Conservation (phyloP, 2,113 vertebrate genomes). For the Xenus cinereus region DNA sequence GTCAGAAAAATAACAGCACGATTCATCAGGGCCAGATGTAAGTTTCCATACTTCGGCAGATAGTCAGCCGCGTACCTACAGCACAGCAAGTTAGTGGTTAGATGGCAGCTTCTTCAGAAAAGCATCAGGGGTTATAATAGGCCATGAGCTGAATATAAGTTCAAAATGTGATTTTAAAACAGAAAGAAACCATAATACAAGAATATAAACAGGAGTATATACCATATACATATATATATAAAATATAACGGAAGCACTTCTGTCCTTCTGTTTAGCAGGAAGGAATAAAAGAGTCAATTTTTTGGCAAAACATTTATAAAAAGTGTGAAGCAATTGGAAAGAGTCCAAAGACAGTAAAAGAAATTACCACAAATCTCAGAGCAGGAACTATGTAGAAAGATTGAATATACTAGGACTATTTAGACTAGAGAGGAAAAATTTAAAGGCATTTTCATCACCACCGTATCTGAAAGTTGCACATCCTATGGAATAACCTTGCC, state of each 20-base stretch:
- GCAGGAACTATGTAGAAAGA: not conserved
- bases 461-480: not conserved
- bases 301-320: not conserved
- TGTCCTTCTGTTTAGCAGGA: not conserved
- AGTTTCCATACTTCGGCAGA: accelerated
- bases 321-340: not conserved
- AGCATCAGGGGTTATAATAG: not conserved
- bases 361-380: not conserved
- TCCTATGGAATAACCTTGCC: not conserved
- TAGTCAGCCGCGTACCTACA: not conserved
- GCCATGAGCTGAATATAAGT: not conserved
- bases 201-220: not conserved
- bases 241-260: not conserved
- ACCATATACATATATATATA: not conserved
- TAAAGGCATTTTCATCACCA: not conserved
- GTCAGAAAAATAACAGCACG: not conserved
- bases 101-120: not conserved
- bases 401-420: not conserved
- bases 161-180: not conserved
- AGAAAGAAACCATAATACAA: not conserved
- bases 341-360: not conserved
- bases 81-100: not conserved
- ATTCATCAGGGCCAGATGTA: not conserved
- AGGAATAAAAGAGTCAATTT: not conserved
- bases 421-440: not conserved